Base-by-base conservation (phyloP, 2,797 vertebrate genomes). In the Manis crassicaudata region DNA sequence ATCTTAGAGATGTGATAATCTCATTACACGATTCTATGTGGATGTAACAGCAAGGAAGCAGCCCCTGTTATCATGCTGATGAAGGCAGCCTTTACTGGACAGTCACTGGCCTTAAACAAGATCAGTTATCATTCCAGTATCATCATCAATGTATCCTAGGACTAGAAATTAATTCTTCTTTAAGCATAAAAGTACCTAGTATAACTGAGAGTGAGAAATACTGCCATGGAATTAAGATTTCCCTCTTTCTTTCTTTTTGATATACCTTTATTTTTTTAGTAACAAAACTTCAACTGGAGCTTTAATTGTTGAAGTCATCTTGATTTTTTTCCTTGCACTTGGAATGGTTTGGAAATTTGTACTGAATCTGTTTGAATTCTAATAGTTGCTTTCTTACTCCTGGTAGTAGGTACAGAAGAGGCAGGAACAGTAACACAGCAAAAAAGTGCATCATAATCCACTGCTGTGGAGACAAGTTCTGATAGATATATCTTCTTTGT, bases 291-390 rank as follows among this genome's bases (percentile, higher is more conserved):
- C 3, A 70, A 25, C 5, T n/a, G 20, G 13, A 82, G 25, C 27
- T 94, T 85, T 37, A 54, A 50, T 79, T 94, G 18, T 56, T 88
- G 52, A 32, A 72, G 60, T 94, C 23, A n/a, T 68, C n/a, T 68
- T 63, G 16, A 43, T 58, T 40, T 54, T 81, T 70, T 62, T 11
- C 11, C 60, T 56, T 91, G 29, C n/a, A 76, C 29, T 76, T 80
- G 80, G 27, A 86, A 92, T 40, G 18, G 23, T 46, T 88, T 52
- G 43, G 54, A 86, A 77, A 35, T 67, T 37, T 58, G 62, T 54
- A 17, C 54, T 58, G 16, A 68, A 84, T n/a, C 54, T 93, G 6
- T 60, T 17, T 80, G 46, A 89, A 76, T 80, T 90, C 50, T 63
- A 85, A 68, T 21, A 62, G 70, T 67, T 73, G 89, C 43, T 63